Evolutionary conservation across 2,888 invertebrate genomes (phyloP).

Genomic region (Caradrina clavipalpis): DNA sequence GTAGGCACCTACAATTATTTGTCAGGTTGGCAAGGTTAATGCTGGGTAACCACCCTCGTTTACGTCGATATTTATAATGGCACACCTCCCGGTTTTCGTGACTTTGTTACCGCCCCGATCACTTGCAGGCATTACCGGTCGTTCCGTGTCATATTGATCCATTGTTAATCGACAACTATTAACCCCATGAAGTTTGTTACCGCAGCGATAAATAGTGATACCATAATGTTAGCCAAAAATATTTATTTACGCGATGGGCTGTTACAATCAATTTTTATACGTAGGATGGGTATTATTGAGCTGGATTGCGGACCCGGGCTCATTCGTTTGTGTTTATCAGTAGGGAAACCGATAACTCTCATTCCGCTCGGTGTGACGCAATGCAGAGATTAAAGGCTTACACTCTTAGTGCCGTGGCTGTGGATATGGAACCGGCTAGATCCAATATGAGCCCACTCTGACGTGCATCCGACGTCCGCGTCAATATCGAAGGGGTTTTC

Average conservation of each 20-base stretch:
- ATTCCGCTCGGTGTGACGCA: slow-evolving; percentile 88
- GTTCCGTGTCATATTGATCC: slow-evolving; percentile 63
- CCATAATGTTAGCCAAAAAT: slow-evolving; percentile 74
- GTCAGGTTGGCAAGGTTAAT: slow-evolving; percentile 76
- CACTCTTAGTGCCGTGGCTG: slow-evolving; percentile 79
- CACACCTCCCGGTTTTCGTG: slow-evolving; percentile 51
- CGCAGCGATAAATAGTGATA: slow-evolving; percentile 79
- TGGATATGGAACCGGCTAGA: slow-evolving; percentile 80
- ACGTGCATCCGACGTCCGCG: slow-evolving; percentile 75
- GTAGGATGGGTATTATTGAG: slow-evolving; percentile 80
- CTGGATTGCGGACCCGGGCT: slow-evolving; percentile 77
- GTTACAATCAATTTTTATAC: slow-evolving; percentile 86
- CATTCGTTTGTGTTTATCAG: slow-evolving; percentile 89
- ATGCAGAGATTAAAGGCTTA: slow-evolving; percentile 89
- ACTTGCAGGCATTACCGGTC: slow-evolving; percentile 54
- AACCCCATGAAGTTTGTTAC: slow-evolving; percentile 79
- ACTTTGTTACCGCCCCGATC: slow-evolving; percentile 57
- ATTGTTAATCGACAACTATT: slow-evolving; percentile 79
- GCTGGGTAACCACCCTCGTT: slow-evolving; percentile 70
- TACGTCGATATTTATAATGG: slow-evolving; percentile 69
- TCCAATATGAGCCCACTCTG: slow-evolving; percentile 83
- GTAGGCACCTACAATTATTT: slow-evolving; percentile 80
- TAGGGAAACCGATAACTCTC: slow-evolving; percentile 88
- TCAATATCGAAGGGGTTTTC: slow-evolving; percentile 75
- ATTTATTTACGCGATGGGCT: slow-evolving; percentile 70